phyloP scores from a whole-genome alignment of 2,888 invertebrate genomes.

The Heteropelma amictum region DNA sequence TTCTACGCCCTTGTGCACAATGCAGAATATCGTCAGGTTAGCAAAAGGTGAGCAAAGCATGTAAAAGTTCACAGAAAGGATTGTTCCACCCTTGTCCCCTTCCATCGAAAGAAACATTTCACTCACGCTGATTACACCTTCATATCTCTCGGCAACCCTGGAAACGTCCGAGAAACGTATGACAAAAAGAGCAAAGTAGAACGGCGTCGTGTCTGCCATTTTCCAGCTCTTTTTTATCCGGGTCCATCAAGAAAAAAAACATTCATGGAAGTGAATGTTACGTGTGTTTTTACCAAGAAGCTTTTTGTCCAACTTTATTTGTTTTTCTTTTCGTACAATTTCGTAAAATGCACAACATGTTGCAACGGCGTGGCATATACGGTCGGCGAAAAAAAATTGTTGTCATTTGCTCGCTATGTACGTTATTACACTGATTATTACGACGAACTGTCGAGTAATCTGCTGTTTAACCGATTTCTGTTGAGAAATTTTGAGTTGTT shows the following conservation, averaged over 20 bases:
- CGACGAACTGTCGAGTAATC: too few relatives aligned
- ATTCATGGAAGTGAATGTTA: slow-evolving; percentile 41
- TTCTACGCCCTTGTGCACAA: slow-evolving; percentile 41
- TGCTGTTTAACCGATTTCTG: too few relatives aligned
- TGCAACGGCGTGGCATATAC: not conserved
- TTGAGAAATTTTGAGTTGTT: too few relatives aligned
- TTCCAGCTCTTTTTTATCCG: slow-evolving; percentile 45
- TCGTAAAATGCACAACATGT: slow-evolving; percentile 21
- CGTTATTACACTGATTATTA: too few relatives aligned
- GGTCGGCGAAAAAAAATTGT: slow-evolving; percentile 4
- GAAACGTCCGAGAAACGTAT: slow-evolving; percentile 44
- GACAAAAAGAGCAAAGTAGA: not conserved
- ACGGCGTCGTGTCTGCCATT: slow-evolving; percentile 32
- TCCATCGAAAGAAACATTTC: slow-evolving; percentile 66
- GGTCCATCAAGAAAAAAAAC: slow-evolving; percentile 34
- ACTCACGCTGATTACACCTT: slow-evolving; percentile 69
- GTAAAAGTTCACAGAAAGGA: slow-evolving; percentile 62
- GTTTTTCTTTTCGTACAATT: slow-evolving; percentile 36
- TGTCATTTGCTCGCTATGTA: too few relatives aligned
- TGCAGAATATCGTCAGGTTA: slow-evolving; percentile 15
- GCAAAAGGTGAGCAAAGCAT: slow-evolving; percentile 50
- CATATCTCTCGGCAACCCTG: slow-evolving; percentile 37
- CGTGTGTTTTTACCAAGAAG: slow-evolving; percentile 41
- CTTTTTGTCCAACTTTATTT: slow-evolving; percentile 28
- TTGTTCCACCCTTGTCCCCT: slow-evolving; percentile 38